Evolutionary conservation across 2,113 vertebrate species (phyloP).

Genomic region (Anolis carolinensis): DNA sequence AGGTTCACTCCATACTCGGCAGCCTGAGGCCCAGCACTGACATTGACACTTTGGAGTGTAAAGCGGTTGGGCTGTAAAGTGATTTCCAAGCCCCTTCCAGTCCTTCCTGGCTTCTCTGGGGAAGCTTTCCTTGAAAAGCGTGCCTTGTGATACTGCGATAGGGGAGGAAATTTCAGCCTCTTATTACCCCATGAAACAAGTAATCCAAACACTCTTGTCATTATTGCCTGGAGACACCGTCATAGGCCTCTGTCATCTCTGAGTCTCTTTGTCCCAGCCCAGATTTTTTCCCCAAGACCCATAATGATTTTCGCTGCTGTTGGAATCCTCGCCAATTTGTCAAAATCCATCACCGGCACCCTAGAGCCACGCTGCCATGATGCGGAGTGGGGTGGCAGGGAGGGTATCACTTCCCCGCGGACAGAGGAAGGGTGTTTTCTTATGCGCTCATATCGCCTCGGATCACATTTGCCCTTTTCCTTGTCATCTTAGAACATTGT

Average conservation of each 20-base stretch:
- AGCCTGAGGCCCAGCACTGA: neutral
- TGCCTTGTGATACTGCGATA: neutral
- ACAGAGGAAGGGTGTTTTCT: conserved; percentile 40
- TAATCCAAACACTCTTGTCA: conserved; percentile 31
- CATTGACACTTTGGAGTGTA: neutral
- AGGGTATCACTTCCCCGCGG: conserved; percentile 42
- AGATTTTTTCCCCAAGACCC: conserved; percentile 26
- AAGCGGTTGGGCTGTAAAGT: conserved; percentile 2
- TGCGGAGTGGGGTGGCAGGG: too few relatives aligned
- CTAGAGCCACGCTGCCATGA: conserved; percentile 11
- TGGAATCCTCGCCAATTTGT: conserved; percentile 67
- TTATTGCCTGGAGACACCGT: conserved; percentile 41
- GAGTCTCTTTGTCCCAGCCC: conserved; percentile 47
- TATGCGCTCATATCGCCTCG: conserved; percentile 11
- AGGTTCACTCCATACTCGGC: neutral
- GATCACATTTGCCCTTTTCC: conserved; percentile 48
- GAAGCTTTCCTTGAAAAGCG: conserved; percentile 21
- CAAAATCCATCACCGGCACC: conserved; percentile 57
- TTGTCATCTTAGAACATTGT: conserved; percentile 48
- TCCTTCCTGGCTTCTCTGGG: neutral
- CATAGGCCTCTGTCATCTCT: conserved; percentile 39
- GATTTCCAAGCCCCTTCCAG: conserved; percentile 13
- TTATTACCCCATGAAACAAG: conserved; percentile 34
- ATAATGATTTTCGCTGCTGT: conserved; percentile 64
- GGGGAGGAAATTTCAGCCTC: conserved; percentile 19